A percentile compares a stretch with the other conserved stretches of the same genome.
Conservation (phyloP, 2,888 invertebrate species). For the Metacarcinus magister region DNA sequence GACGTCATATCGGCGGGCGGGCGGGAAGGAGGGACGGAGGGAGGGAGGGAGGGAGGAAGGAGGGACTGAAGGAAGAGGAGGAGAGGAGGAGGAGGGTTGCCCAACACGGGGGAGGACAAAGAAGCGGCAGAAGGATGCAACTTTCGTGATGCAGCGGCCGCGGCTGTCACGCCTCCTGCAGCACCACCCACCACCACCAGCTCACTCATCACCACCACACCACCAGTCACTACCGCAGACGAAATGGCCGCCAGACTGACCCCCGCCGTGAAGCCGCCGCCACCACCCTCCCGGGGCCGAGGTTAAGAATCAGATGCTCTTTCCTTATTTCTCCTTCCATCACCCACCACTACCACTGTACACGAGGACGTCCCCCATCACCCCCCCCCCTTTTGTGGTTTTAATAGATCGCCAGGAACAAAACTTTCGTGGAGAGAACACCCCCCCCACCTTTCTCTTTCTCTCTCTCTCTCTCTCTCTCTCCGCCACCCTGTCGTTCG, state of each 20-base stretch:
- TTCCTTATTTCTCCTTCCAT: neutral
- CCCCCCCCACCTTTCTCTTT: neutral
- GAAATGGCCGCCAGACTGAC: conserved; percentile 54
- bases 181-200: neutral
- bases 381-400: neutral
- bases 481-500: neutral
- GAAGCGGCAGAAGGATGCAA: conserved; percentile 30
- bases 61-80: conserved; percentile 30
- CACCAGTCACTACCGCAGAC: neutral
- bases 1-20: conserved; percentile 62
- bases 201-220: neutral
- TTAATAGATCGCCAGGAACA: neutral
- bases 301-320: neutral
- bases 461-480: conserved; percentile 31
- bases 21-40: neutral
- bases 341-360: neutral
- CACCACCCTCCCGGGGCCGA: conserved; percentile 50
- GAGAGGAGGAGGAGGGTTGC: conserved; percentile 10
- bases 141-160: conserved; percentile 17
- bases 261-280: conserved; percentile 7
- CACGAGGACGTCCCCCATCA: neutral
- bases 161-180: conserved; percentile 31
- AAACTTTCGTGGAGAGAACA: conserved; percentile 23
- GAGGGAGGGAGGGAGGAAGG: neutral
- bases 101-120: conserved; percentile 46